Conservation (phyloP, 1,140 invertebrate genomes). For the Drosophila cardini region DNA sequence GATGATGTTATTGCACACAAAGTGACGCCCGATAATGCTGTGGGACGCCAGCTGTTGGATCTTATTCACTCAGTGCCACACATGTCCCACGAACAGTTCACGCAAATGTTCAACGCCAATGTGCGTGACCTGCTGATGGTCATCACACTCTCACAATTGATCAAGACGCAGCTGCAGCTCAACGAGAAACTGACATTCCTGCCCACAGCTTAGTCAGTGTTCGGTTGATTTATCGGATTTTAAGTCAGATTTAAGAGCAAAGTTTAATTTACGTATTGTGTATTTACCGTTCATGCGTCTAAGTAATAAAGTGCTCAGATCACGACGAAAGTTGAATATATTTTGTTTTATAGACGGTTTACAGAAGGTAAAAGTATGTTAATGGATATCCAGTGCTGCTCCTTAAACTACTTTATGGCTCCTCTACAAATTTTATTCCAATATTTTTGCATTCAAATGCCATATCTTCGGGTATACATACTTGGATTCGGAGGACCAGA, state of each 20-base stretch:
- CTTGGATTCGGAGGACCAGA: no score
- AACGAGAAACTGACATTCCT: constrained; percentile 97
- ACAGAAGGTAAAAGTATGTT: not conserved
- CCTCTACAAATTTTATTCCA: no score
- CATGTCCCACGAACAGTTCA: constrained; percentile 95
- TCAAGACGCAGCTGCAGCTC: constrained; percentile 96
- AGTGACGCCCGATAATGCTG: constrained; percentile 90
- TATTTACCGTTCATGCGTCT: constrained; percentile 46
- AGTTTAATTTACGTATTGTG: constrained; percentile 58
- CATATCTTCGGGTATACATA: no score
- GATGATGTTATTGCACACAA: constrained; percentile 93
- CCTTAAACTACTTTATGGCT: no score
- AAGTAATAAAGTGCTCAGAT: constrained; percentile 65
- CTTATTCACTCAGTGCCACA: constrained; percentile 96
- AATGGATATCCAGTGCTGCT: no score
- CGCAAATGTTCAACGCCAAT: constrained; percentile 97
- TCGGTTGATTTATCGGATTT: constrained; percentile 34
- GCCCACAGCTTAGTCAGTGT: constrained; percentile 84
- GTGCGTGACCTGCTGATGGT: constrained; percentile 99
- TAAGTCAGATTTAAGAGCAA: constrained; percentile 64
- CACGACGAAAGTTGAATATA: constrained; percentile 1
- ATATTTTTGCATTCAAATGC: no score
- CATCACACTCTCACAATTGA: constrained; percentile 96
- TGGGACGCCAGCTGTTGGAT: constrained; percentile 94
- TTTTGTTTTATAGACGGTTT: not conserved